Base-by-base conservation (phyloP, 2,113 vertebrate species). In the Jaculus jaculus region DNA sequence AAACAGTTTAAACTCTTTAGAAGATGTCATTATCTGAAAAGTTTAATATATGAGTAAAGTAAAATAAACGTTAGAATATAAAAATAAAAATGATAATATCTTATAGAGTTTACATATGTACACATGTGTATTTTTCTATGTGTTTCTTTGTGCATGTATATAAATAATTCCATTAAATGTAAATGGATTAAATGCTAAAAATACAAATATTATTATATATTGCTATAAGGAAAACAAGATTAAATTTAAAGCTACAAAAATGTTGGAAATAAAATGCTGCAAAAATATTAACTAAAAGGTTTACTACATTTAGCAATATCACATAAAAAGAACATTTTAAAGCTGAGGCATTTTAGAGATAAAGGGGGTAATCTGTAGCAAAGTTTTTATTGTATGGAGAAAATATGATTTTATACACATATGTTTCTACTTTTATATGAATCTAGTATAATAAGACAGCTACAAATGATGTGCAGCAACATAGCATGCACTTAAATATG, bases 271-370 rank as follows among this genome's bases (percentile, higher is more conserved):
- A 86, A 92, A 89, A 34, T 84, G 39, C 2, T 39, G 20, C 78
- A 86, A 73, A 89, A 86, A 65, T 42, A 3, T 74, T 80, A 72
- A 15, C 42, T 47, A 47, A 47, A 47, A 47, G 42, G 42, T 47
- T 47, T 47, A 8, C 42, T 47, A 47, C 42, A 47, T 5, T 47
- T 47, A 47, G 42, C 11, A 87, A 16, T 63, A 87, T 79, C 2
- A 78, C 16, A 87, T 12, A 47, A 47, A 90, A 86, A 78, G 39
- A 60, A 83, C 26, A 84, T 87, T 93, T 73, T 80, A 74, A 81
- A 6, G 37, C 72, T 68, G 18, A 69, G 17, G 61, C 15, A 65
- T 63, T 65, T 11, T 88, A 84, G 79, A 74, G 8, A 54, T 79
- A 68, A 73, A 18, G 42, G 12, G 4, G 32, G 24, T 58, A 79